A percentile compares a stretch with the other conserved stretches of the same genome.
phyloP scores from a whole-genome alignment of 1,140 invertebrate genomes.

The Monomorium pharaonis region DNA sequence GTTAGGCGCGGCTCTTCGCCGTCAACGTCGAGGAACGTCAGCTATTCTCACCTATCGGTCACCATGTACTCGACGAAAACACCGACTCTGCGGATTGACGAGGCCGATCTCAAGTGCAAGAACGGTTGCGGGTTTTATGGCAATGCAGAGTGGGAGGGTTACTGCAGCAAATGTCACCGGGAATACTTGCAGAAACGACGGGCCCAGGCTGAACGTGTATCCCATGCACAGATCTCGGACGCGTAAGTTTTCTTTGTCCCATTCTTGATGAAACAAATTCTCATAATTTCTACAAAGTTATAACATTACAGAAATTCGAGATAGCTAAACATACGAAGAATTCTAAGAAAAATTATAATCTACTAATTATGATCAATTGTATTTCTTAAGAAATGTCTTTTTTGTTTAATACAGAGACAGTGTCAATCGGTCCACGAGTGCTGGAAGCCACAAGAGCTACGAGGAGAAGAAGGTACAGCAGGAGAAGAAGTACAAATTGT shows the following conservation, averaged over 20 bases:
- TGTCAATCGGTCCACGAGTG: constrained; percentile 41
- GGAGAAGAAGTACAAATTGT: constrained; percentile 92
- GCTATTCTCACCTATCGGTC: background rate
- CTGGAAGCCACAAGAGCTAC: constrained; percentile 56
- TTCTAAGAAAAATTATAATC: too few relatives aligned
- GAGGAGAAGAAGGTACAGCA: constrained; percentile 95
- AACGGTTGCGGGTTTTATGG: constrained; percentile 98
- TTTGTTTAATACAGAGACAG: constrained; percentile 63
- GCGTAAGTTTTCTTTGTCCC: constrained; percentile 72
- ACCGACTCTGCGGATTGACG: constrained; percentile 91
- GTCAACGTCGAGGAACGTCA: background rate
- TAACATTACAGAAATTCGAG: too few relatives aligned
- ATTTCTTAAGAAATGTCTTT: background rate
- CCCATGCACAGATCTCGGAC: constrained; percentile 74
- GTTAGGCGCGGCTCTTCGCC: background rate
- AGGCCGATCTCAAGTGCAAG: constrained; percentile 96
- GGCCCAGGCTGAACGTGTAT: constrained; percentile 81
- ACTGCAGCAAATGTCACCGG: constrained; percentile 96
- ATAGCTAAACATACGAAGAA: too few relatives aligned
- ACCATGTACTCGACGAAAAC: constrained; percentile 90
- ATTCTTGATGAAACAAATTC: too few relatives aligned
- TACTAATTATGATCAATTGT: background rate
- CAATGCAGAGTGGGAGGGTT: constrained; percentile 98
- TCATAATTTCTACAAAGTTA: too few relatives aligned
- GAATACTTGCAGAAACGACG: constrained; percentile 89